Evolutionary conservation across 1,140 invertebrate species (phyloP).

Genomic region (Drosophila mojavensis): DNA sequence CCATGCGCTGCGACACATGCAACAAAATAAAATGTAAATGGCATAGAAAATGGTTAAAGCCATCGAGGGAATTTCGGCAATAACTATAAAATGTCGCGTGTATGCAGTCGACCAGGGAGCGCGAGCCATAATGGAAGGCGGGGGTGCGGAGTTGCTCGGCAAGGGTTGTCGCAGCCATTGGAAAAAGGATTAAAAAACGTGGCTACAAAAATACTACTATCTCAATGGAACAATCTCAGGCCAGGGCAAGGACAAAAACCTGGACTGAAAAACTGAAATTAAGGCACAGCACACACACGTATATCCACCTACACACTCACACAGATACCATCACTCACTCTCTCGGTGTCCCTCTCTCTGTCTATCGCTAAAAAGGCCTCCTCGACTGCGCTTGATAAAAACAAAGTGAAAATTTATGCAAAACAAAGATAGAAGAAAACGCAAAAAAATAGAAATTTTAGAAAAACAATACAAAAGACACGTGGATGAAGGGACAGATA

Average conservation of each 20-base stretch:
- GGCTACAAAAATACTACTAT: constrained; percentile 72
- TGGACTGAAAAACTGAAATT: constrained; percentile 39
- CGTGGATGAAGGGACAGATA: constrained; percentile 3
- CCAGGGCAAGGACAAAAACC: constrained; percentile 47
- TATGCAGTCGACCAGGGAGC: constrained; percentile 62
- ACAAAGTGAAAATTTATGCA: constrained; percentile 82
- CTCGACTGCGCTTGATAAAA: constrained; percentile 57
- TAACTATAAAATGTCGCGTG: constrained; percentile 81
- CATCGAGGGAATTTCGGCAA: constrained; percentile 78
- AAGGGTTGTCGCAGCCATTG: constrained; percentile 65
- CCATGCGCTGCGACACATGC: constrained; percentile 57
- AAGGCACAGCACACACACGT: constrained; percentile 44
- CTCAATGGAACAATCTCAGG: constrained; percentile 78
- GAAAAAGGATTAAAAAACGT: constrained; percentile 76
- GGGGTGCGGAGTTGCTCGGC: neutral
- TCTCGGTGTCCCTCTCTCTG: neutral
- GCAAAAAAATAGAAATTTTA: constrained; percentile 13
- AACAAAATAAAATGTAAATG: constrained; percentile 71
- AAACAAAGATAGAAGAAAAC: constrained; percentile 65
- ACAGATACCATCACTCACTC: too few relatives aligned
- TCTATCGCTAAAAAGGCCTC: neutral
- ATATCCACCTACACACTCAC: constrained; percentile 14
- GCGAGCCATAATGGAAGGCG: neutral
- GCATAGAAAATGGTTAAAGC: constrained; percentile 72
- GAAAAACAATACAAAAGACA: constrained; percentile 41